Evolutionary conservation across 2,113 vertebrate genomes (phyloP), one percentile per base, ranked within the genome.

Genomic region (Lepus americanus): DNA sequence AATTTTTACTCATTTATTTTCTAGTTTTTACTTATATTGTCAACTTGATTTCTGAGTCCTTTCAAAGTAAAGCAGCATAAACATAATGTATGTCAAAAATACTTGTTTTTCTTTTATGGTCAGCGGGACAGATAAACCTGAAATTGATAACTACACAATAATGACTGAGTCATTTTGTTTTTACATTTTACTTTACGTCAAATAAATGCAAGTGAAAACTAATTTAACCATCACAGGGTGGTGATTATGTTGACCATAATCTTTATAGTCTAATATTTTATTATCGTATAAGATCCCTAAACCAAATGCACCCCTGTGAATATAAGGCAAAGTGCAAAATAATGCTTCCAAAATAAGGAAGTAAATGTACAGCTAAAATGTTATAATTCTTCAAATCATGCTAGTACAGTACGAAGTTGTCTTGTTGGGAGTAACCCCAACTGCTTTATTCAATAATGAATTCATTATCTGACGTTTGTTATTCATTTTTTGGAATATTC

Each of bases 311-410:
- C 9, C 23, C 72, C 70, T 39, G 55, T 81, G 64, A 69, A 51
- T 94, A 90, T 73, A 9, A 92, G 33, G 16, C 31, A 82, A 92
- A 94, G 27, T 19, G 9, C 64, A 94, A 19, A 90, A 69, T 51
- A 92, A 36, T 92, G 49, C 27, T 81, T 90, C 17, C 2, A 36
- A 94, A 88, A 85, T 73, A 11, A 95, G 69, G 64, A 94, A 91
- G 53, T 93, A 81, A 92, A 72, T 96, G 94, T 77, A 87, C 78
- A 89, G 59, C 64, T 90, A 93, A 86, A 92, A 87, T 95, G 27
- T 93, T 74, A 79, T 80, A 67, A 66, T 82, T 91, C 36, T 93
- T 91, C n/a, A 91, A 3, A 74, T 81, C 44, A 53, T 92, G 86
- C 39, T 64, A 95, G 27, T 73, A n/a, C 1, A 78, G 14, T 69